Evolutionary conservation across 2,888 invertebrate genomes (phyloP), one percentile per base, ranked within the genome.

Genomic region (Sialis lutaria): DNA sequence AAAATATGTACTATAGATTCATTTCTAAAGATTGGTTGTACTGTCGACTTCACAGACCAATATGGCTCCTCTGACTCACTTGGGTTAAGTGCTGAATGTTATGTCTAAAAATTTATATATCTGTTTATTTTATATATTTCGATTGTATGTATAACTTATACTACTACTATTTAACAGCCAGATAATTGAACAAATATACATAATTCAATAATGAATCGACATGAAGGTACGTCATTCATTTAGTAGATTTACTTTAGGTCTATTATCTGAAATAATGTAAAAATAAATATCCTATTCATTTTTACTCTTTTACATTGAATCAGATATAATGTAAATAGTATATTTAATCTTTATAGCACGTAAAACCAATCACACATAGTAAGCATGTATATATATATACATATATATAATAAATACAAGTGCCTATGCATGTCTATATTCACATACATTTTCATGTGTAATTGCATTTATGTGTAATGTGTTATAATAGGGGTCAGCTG

Each of bases 401-500:
- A 41, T 34, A 22, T 22, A 22, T 22, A 22, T 22, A 22, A 22
- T 22, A 22, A 22, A 22, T 22, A 22, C 22, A 22, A 22, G 4
- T 22, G 4, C 22, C 4, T 2, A 22, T 22, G 22, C 6, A n/a
- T 46, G 32, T 10, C 8, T 32, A 32, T 34, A 12, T 31, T 30
- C 6, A n/a, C n/a, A n/a, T 41, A 32, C 42, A 31, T 30, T 35
- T 50, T n/a, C 10, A 33, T 46, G 6, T 49, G 9, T 39, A 12
- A 42, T 51, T 47, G 40, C 50, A 53, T 53, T 55, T 53, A 48
- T 40, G 52, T 51, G 37, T 53, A 53, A 22, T 22, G 22, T 52
- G 61, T 59, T 73, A 74, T 22, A 22, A 57, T 67, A 92, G 97
- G 96, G 75, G 96, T 97, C 65, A 96, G 95, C 78, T 97, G 97